Conservation (phyloP, 2,113 vertebrate species). For the Macrotus californicus region DNA sequence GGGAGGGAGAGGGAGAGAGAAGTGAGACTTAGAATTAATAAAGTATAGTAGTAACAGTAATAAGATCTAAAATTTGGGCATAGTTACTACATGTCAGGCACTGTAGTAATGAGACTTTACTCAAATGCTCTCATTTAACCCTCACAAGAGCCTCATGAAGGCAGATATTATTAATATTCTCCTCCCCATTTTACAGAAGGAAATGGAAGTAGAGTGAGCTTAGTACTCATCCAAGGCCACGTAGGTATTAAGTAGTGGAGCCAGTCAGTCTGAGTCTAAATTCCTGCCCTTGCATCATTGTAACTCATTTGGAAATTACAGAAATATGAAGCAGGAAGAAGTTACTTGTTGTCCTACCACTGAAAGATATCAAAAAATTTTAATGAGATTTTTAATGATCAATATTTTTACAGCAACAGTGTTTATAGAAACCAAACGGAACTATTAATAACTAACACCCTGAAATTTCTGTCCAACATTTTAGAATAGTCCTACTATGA, state of each 20-base stretch:
- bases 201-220: background rate
- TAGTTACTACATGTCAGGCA: background rate
- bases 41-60: background rate
- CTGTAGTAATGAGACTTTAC: background rate
- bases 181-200: background rate
- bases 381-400: background rate
- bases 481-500: background rate
- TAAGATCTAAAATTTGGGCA: background rate
- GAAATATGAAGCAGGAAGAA: background rate
- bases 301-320: constrained; percentile 6
- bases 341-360: background rate
- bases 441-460: background rate
- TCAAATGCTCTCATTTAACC: background rate
- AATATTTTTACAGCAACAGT: background rate
- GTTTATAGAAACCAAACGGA: background rate
- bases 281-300: background rate
- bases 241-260: background rate
- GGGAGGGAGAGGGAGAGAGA: background rate
- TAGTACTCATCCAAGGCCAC: background rate
- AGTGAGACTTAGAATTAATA: background rate
- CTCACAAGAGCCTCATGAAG: background rate
- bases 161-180: background rate
- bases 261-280: background rate
- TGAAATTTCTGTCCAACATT: background rate
- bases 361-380: background rate